Evolutionary conservation across 1,140 invertebrate genomes (phyloP), one percentile per base, ranked within the genome.

Genomic region (Zaprionus ghesquierei): DNA sequence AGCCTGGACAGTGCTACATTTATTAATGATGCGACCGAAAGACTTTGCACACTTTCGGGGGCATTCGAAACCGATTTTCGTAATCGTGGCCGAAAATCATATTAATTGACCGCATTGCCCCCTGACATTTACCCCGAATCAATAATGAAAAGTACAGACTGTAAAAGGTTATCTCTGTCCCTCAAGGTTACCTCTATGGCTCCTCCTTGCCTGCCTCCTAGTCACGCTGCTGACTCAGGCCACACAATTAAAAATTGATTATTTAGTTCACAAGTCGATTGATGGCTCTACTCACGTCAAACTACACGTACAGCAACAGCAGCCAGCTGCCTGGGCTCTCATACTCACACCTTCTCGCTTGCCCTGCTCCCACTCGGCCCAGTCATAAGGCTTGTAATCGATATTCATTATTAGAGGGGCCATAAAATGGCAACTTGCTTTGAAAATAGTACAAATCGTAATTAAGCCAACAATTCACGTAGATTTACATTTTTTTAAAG

Each of bases 321-420:
- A 69, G 79, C 53, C 84, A 87, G 77, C 75, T 86, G 82, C 65
- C 62, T 50, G 9, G 51, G 53, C 79, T 87, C 84, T 64, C 82
- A 87, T 54, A 75, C 29, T 61, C 23, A 27, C 35, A 38, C n/a
- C n/a, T n/a, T n/a, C n/a, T n/a, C n/a, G n/a, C n/a, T n/a, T n/a
- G n/a, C n/a, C 23, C 44, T 15, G 4, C 3, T 41, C 63, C 33
- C 33, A 5, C 13, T 5, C 12, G 12, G 13, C 13, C 4, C 1
- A n/a, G n/a, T 13, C 1, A 35, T 5, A 13, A 15, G 35, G 6
- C 35, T n/a, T 63, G 64, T 50, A 86, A 87, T 79, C 81, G 80
- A 87, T 86, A 86, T 61, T 55, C 79, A 79, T 87, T 82, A 86
- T 81, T 78, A 66, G n/a, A 6, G 54, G 68, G 68, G 75, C 61